Evolutionary conservation across 2,113 vertebrate species (phyloP).

Genomic region (Cryptotis parvus): DNA sequence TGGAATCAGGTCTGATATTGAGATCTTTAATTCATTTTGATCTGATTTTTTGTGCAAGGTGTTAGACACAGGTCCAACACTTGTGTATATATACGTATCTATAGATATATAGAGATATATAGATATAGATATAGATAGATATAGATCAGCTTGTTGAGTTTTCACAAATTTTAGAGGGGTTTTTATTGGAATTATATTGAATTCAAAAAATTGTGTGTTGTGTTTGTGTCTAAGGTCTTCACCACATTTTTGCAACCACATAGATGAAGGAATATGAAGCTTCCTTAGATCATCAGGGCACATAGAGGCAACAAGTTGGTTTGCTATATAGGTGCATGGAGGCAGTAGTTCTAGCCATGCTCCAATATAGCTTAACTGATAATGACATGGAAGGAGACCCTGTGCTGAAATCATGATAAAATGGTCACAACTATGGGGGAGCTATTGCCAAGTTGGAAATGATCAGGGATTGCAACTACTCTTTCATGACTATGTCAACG

Average conservation of each 20-base stretch:
- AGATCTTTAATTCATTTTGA: too few relatives aligned
- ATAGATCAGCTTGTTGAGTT: constrained; percentile 1
- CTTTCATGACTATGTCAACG: neutral
- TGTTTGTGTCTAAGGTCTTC: neutral
- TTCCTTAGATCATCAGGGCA: neutral
- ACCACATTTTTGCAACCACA: neutral
- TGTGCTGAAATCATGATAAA: neutral
- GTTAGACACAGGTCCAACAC: too few relatives aligned
- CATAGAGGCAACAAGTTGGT: neutral
- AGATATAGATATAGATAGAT: too few relatives aligned
- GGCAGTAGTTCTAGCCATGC: neutral
- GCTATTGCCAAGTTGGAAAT: neutral
- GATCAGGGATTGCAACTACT: neutral
- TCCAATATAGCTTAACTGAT: neutral
- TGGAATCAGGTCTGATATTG: too few relatives aligned
- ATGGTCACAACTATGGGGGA: neutral
- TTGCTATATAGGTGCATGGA: neutral
- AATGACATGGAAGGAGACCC: neutral
- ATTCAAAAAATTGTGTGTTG: neutral
- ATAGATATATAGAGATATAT: too few relatives aligned
- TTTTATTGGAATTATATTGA: neutral
- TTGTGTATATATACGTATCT: too few relatives aligned
- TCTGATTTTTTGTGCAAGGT: too few relatives aligned
- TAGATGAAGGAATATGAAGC: neutral
- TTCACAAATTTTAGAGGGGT: neutral